Evolutionary conservation across 2,113 vertebrate species (phyloP).

Genomic region (Neodontobutis hainanensis): DNA sequence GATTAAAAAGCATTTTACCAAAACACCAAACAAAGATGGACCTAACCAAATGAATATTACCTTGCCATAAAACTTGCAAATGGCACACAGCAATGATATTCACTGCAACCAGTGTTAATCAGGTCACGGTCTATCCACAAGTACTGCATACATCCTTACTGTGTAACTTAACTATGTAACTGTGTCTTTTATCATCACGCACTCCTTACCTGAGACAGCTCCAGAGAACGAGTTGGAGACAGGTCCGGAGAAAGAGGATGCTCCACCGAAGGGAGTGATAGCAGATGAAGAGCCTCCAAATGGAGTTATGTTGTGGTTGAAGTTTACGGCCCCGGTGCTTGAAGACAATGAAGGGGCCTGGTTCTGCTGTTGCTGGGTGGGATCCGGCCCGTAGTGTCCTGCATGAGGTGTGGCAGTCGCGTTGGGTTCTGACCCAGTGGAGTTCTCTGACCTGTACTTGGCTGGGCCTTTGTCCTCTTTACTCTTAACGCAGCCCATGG

Average conservation of each 20-base stretch:
- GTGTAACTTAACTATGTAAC: no score
- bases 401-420: constrained; percentile 72
- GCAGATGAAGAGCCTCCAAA: constrained; percentile 87
- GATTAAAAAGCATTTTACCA: no score
- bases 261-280: constrained; percentile 92
- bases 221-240: constrained; percentile 88
- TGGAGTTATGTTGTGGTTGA: constrained; percentile 86
- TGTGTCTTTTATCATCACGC: not conserved
- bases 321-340: constrained; percentile 76
- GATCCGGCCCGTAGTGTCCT: constrained; percentile 88
- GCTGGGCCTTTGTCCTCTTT: constrained; percentile 90
- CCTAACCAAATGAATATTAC: no score
- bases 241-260: constrained; percentile 86
- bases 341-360: constrained; percentile 78
- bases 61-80: not conserved
- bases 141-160: not conserved
- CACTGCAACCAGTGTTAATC: not conserved
- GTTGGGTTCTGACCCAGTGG: constrained; percentile 73
- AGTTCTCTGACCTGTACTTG: constrained; percentile 85
- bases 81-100: not conserved
- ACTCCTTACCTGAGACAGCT: constrained; percentile 84
- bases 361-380: constrained; percentile 81
- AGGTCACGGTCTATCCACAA: not conserved
- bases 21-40: no score
- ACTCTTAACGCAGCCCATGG: constrained; percentile 96